Evolutionary conservation across 2,888 invertebrate species (phyloP).

Genomic region (Drosophila stalkeri): DNA sequence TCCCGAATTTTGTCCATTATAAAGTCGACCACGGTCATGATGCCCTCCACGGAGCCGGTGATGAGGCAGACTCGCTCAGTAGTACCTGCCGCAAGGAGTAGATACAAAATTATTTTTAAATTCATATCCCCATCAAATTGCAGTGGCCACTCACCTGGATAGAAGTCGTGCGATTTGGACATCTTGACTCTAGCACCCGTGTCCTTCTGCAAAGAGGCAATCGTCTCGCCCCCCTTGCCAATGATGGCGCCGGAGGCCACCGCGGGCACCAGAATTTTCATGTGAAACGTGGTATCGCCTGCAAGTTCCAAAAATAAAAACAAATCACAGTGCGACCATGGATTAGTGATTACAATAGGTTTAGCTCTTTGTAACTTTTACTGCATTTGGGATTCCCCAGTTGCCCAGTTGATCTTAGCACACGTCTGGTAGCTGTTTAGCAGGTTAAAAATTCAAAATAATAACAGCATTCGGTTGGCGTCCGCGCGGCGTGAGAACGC

Average conservation of each 20-base stretch:
- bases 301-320: conserved; percentile 84
- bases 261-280: conserved; percentile 98
- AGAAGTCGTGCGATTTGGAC: conserved; percentile 99
- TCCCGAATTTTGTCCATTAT: conserved; percentile 98
- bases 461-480: conserved; percentile 68
- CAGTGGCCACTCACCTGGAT: conserved; percentile 92
- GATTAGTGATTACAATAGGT: conserved; percentile 40
- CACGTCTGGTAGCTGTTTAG: conserved; percentile 41
- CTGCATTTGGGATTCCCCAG: conserved; percentile 24
- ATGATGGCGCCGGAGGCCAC: conserved; percentile 99
- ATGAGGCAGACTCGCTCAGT: conserved; percentile 97
- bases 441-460: conserved; percentile 82
- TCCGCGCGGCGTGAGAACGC: conserved; percentile 21
- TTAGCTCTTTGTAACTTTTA: conserved; percentile 21
- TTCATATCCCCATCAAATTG: too few relatives aligned
- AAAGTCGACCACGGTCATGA: conserved; percentile 95
- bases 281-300: conserved; percentile 95
- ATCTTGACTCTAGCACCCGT: conserved; percentile 99
- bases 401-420: conserved; percentile 10
- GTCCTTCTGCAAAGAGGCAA: conserved; percentile 98
- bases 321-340: conserved; percentile 41
- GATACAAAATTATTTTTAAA: not conserved
- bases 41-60: conserved; percentile 95
- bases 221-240: conserved; percentile 99
- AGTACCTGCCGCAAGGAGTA: conserved; percentile 88